phyloP scores from a whole-genome alignment of 2,888 invertebrate species.

The Maniola hyperantus region DNA sequence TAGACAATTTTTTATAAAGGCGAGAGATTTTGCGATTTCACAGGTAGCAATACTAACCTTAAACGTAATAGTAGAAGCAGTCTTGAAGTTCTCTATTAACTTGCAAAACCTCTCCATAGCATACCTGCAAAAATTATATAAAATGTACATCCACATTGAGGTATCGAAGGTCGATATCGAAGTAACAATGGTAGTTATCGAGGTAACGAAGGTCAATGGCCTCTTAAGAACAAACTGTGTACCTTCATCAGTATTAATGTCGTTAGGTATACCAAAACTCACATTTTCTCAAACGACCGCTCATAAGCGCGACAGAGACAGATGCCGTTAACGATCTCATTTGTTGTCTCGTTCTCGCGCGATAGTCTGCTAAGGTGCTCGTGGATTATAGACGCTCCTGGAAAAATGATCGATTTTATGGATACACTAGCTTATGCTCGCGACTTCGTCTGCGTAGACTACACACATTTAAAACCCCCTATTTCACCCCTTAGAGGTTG shows the following conservation, averaged over 20 bases:
- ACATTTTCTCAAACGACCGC: constrained; percentile 63
- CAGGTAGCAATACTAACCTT: too few relatives aligned
- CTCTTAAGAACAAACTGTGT: too few relatives aligned
- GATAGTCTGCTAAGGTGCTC: constrained; percentile 57
- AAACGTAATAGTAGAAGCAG: constrained; percentile 67
- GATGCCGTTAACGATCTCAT: constrained; percentile 56
- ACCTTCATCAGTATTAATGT: too few relatives aligned
- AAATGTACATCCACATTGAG: background rate
- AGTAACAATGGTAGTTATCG: too few relatives aligned
- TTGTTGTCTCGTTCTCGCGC: constrained; percentile 57
- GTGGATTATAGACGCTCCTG: constrained; percentile 66
- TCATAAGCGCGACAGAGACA: constrained; percentile 63
- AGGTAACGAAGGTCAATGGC: too few relatives aligned
- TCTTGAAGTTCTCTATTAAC: constrained; percentile 69
- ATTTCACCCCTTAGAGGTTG: too few relatives aligned
- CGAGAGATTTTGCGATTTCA: too few relatives aligned
- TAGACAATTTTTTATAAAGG: background rate
- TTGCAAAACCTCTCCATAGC: constrained; percentile 70
- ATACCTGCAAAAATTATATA: constrained; percentile 49
- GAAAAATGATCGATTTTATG: background rate
- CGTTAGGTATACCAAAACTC: constrained; percentile 42
- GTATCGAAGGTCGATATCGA: background rate
- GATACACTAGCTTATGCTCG: too few relatives aligned
- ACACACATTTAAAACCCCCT: too few relatives aligned
- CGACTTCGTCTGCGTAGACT: too few relatives aligned